A percentile compares a stretch with the other conserved stretches of the same genome.
Conservation (phyloP, 2,797 vertebrate genomes). For the Octomys mimax region DNA sequence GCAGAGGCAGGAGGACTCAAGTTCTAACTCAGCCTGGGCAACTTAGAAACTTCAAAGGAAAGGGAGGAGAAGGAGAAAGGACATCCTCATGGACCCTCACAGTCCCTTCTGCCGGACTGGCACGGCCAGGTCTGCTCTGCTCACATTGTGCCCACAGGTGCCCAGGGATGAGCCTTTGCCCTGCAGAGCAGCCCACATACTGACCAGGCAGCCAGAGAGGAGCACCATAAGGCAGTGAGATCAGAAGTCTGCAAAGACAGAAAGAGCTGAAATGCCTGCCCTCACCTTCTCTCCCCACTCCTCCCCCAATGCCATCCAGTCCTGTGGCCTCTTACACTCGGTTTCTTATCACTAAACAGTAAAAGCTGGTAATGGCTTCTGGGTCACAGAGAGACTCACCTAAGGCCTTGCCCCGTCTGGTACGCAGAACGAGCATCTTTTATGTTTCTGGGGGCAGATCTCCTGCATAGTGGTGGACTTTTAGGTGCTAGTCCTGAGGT, state of each 20-base stretch:
- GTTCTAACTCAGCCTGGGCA: not conserved
- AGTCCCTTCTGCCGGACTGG: not conserved
- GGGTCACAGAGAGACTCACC: not conserved
- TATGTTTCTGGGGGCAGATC: too few relatives aligned
- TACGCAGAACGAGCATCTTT: not conserved
- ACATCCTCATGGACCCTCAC: accelerated
- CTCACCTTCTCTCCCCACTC: too few relatives aligned
- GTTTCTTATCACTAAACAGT: not conserved
- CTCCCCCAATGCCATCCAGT: not conserved
- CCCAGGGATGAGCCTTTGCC: too few relatives aligned
- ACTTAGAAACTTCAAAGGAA: not conserved
- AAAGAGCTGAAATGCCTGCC: not conserved
- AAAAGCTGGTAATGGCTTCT: too few relatives aligned
- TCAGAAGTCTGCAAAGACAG: too few relatives aligned
- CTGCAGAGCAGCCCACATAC: accelerated
- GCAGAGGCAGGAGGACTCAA: not conserved
- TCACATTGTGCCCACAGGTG: not conserved
- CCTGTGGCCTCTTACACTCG: not conserved
- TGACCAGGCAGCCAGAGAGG: not conserved
- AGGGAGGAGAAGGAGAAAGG: not conserved
- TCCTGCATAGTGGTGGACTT: too few relatives aligned
- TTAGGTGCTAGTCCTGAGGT: too few relatives aligned
- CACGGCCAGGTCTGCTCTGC: not conserved
- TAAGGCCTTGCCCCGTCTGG: not conserved
- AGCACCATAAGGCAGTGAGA: not conserved